These are phyloP conservation scores for Selenia dentaria DNA, from an alignment of 2,888 invertebrate species.

Conservation along the genomic window DNA sequence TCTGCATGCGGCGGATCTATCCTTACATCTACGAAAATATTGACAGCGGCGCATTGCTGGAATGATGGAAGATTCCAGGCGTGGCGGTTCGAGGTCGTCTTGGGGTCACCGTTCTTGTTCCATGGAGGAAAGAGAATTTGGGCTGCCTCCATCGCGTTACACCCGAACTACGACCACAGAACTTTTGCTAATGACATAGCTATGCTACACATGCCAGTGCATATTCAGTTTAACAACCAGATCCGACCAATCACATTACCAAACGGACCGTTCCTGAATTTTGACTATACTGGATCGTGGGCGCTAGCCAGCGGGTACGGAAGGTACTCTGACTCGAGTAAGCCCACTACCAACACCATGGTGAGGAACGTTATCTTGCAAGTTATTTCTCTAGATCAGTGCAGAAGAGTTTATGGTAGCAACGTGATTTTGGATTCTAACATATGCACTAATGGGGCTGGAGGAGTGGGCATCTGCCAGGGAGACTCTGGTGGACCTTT, in stretches of 20 bases:
- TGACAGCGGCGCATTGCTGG: conserved; percentile 75
- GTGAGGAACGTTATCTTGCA: conserved; percentile 58
- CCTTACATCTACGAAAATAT: conserved; percentile 49
- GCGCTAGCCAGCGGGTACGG: conserved; percentile 63
- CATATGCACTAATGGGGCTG: conserved; percentile 62
- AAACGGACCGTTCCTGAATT: conserved; percentile 38
- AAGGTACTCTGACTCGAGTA: conserved; percentile 56
- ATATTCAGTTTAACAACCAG: conserved; percentile 43
- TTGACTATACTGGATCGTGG: conserved; percentile 49
- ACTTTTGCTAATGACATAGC: conserved; percentile 69
- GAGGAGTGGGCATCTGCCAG: conserved; percentile 67
- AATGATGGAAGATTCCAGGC: conserved; percentile 60
- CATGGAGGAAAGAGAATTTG: conserved; percentile 59
- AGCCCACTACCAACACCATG: conserved; percentile 55
- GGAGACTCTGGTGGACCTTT: conserved; percentile 71
- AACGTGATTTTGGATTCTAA: conserved; percentile 54
- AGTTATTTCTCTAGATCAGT: conserved; percentile 52
- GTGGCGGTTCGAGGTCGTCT: conserved; percentile 58
- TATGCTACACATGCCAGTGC: conserved; percentile 53
- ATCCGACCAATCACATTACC: conserved; percentile 58
- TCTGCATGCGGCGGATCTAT: conserved; percentile 69
- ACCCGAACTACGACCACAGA: conserved; percentile 50
- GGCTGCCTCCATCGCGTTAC: conserved; percentile 48
- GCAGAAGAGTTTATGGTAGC: conserved; percentile 48
- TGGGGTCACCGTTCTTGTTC: conserved; percentile 61